Percentiles rank a stretch among this genome's conserved stretches.
Conservation (phyloP, 2,888 invertebrate genomes). For the Lasius platythorax region DNA sequence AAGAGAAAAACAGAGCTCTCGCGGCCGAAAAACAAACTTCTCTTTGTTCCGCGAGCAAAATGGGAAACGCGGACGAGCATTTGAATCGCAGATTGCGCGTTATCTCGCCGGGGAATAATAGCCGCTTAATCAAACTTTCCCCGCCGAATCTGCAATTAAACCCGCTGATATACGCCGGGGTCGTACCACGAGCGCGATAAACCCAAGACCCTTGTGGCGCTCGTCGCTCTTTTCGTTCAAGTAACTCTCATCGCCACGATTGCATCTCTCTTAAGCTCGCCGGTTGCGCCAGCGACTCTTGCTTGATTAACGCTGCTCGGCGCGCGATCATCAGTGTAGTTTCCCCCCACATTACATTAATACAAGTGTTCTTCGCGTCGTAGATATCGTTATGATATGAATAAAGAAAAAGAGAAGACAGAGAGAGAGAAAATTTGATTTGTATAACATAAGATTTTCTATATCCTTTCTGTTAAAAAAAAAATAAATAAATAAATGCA, state of each 20-base stretch:
- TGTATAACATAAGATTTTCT: background rate
- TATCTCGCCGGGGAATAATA: conserved; percentile 61
- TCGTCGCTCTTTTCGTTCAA: conserved; percentile 25
- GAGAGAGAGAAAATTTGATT: background rate
- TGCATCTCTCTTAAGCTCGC: conserved; percentile 25
- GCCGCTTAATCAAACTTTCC: conserved; percentile 59
- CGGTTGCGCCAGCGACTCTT: background rate
- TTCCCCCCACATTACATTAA: background rate
- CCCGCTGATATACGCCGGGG: conserved; percentile 42
- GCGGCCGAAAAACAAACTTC: conserved; percentile 42
- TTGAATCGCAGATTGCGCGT: conserved; percentile 59
- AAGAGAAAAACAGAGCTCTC: background rate
- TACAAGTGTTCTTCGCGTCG: background rate
- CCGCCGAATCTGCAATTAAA: conserved; percentile 55
- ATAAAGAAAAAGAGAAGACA: background rate
- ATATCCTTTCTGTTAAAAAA: background rate
- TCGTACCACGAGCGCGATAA: conserved; percentile 48
- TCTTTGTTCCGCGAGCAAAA: conserved; percentile 37
- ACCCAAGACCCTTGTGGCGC: conserved; percentile 31
- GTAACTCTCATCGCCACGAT: conserved; percentile 38
- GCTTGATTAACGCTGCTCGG: background rate
- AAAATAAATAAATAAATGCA: background rate
- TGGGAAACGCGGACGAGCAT: conserved; percentile 25
- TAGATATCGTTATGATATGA: background rate
- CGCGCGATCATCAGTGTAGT: background rate